phyloP scores from a whole-genome alignment of 2,888 invertebrate species.

The Athrips mouffetella region DNA sequence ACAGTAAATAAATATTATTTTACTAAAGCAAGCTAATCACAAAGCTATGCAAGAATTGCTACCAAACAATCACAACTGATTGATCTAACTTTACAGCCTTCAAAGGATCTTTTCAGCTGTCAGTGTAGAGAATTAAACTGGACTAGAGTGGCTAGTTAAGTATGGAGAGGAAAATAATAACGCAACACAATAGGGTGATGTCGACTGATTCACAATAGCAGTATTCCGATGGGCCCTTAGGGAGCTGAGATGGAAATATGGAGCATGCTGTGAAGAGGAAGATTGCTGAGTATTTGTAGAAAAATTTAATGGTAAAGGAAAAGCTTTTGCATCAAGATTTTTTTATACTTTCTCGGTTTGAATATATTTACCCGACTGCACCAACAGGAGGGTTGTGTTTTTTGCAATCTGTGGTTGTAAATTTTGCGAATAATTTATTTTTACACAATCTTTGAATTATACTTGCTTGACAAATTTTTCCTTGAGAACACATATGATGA shows the following conservation, averaged over 20 bases:
- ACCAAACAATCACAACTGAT: background rate
- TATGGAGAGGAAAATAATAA: conserved; percentile 15
- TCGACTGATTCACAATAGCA: conserved; percentile 19
- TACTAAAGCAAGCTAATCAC: background rate
- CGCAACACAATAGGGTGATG: conserved; percentile 18
- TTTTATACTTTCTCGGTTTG: too few species aligned
- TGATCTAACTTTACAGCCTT: conserved; percentile 3
- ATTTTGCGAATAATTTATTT: too few species aligned
- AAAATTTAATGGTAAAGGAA: background rate
- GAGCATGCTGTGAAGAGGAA: conserved; percentile 1
- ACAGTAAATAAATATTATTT: background rate
- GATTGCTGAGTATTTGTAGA: background rate
- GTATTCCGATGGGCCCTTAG: conserved; percentile 14
- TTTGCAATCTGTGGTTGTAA: too few species aligned
- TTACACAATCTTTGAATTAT: too few species aligned
- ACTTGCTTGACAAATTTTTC: too few species aligned
- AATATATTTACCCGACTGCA: too few species aligned
- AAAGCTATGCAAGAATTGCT: background rate
- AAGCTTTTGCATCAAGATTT: too few species aligned
- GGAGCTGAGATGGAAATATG: background rate
- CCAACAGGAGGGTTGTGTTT: too few species aligned
- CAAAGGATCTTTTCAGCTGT: conserved; percentile 8
- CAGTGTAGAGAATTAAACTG: conserved; percentile 2
- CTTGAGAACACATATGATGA: too few species aligned
- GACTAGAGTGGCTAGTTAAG: conserved; percentile 11